Evolutionary conservation across 2,888 invertebrate genomes (phyloP), one percentile per base, ranked within the genome.

Genomic region (Drosophila mimica): DNA sequence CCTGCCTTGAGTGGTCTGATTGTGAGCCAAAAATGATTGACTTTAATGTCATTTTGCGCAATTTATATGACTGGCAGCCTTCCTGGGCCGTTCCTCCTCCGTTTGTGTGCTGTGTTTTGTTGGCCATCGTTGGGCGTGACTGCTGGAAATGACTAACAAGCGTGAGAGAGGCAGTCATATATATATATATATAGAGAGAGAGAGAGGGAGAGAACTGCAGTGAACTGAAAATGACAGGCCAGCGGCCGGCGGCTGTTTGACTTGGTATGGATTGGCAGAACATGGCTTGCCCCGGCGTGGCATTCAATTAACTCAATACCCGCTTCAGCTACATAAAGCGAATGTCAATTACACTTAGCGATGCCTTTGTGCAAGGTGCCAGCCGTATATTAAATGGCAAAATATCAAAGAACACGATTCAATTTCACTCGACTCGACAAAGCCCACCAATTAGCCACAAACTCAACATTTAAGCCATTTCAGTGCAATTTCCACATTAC

Each of bases 301-400:
- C 81, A 78, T 85, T 84, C 81, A 88, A 84, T 85, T 83, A 84
- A 83, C 77, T 84, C 54, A 74, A 82, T 83, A 67, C 66, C 56
- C 57, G 66, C 56, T 49, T 33, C 49, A 46, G 60, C 38, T 30
- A 51, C 57, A 82, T 69, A 73, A 63, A 73, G 74, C 70, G 72
- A 83, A 76, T 67, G 75, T 74, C 87, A 81, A 72, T 66, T 83
- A 75, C 80, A 79, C 63, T 62, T 58, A 31, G 59, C 53, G 49
- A 13, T 69, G 54, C 74, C 63, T 77, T 70, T 74, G 60, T 61
- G 52, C 36, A 51, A 66, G 79, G 64, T 63, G 68, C 48, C 48
- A 79, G 48, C 34, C 58, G 34, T 11, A 20, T 54, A 53, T 40
- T 34, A 66, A 76, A 72, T 74, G 67, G 70, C 56, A 25, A 2